These are phyloP conservation scores for Stichopus chloronotus DNA, from an alignment of 35 echinoderm and acorn worm species.

Conservation along the genomic window DNA sequence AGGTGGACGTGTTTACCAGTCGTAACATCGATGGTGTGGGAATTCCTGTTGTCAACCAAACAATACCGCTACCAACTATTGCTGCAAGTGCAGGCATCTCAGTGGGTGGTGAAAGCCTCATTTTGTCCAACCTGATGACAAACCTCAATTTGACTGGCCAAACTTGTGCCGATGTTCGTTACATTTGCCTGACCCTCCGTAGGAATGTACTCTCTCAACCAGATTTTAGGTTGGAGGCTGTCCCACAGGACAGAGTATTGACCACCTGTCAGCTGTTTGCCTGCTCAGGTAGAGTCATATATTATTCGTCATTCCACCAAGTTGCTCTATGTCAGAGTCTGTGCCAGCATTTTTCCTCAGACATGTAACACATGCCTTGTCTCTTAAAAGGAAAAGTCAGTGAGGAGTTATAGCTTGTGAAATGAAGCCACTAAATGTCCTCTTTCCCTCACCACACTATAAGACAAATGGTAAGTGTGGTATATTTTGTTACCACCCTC, in stretches of 20 bases:
- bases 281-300: constrained; percentile 14
- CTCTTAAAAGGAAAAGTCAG: too few relatives aligned
- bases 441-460: too few relatives aligned
- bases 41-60: neutral
- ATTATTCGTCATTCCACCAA: neutral
- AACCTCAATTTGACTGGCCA: constrained; percentile 44
- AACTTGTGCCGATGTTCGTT: constrained; percentile 66
- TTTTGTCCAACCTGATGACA: neutral
- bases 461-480: too few relatives aligned
- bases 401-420: too few relatives aligned
- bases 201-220: constrained; percentile 55
- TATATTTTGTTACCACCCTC: too few relatives aligned
- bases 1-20: constrained; percentile 56
- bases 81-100: constrained; percentile 2
- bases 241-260: constrained; percentile 26
- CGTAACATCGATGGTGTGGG: constrained; percentile 21
- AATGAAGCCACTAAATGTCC: too few relatives aligned
- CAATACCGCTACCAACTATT: neutral
- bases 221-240: constrained; percentile 62
- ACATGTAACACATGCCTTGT: too few relatives aligned
- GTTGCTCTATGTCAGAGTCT: neutral
- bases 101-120: neutral
- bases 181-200: constrained; percentile 66
- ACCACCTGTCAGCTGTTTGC: neutral
- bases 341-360: too few relatives aligned